Evolutionary conservation across 1,140 invertebrate genomes (phyloP).

Genomic region (Drosophila prosaltans): DNA sequence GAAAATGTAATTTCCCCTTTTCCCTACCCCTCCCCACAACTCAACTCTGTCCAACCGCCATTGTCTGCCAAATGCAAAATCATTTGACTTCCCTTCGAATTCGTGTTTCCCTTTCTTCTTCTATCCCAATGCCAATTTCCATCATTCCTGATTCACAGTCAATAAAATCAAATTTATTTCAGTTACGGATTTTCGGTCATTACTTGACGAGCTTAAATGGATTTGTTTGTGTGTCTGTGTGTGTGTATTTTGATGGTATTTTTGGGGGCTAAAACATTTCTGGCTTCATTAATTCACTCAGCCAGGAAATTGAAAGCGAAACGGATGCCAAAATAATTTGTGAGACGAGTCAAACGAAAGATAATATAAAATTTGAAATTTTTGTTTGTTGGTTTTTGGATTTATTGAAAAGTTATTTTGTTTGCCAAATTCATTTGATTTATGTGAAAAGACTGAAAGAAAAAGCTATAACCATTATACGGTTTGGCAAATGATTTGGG

Average conservation of each 20-base stretch:
- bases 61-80: slow-evolving; percentile 67
- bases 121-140: neutral
- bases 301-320: slow-evolving; percentile 70
- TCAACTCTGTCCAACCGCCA: neutral
- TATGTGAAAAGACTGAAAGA: neutral
- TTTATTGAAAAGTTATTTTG: neutral
- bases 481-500: too few relatives aligned
- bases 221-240: slow-evolving; percentile 43
- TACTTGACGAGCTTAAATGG: slow-evolving; percentile 51
- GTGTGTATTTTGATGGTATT: slow-evolving; percentile 38
- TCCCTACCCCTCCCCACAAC: neutral
- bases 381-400: neutral
- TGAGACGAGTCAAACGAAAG: neutral
- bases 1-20: slow-evolving; percentile 65
- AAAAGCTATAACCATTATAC: too few relatives aligned
- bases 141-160: slow-evolving; percentile 60
- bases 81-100: neutral
- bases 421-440: neutral
- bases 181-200: slow-evolving; percentile 72
- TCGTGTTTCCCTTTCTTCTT: neutral
- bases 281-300: slow-evolving; percentile 50
- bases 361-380: neutral
- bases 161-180: slow-evolving; percentile 81
- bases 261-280: neutral
- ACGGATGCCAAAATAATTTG: slow-evolving; percentile 17